These are phyloP conservation scores for Rhinolophus sinicus DNA, from an alignment of 2,113 vertebrate genomes.

Conservation along the genomic window DNA sequence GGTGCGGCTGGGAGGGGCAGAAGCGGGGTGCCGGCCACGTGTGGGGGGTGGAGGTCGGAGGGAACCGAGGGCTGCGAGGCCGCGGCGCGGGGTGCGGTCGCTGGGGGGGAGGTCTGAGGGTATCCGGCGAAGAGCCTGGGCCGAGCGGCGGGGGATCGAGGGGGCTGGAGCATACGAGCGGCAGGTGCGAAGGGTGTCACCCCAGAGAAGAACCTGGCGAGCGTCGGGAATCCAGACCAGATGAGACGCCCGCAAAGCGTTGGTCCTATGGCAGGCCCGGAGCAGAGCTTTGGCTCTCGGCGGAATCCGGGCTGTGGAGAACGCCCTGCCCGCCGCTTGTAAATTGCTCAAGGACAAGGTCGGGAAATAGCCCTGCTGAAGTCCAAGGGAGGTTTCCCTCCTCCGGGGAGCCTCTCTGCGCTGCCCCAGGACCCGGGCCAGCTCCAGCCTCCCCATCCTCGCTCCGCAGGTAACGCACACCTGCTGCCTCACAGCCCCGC, in stretches of 20 bases:
- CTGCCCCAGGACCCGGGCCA: not conserved
- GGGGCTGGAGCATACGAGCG: not conserved
- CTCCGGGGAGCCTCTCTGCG: not conserved
- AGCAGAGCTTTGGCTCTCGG: not conserved
- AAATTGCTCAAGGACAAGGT: conserved; percentile 65
- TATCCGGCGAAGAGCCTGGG: not conserved
- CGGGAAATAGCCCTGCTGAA: not conserved
- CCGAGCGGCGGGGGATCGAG: not conserved
- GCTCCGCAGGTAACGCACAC: conserved; percentile 38
- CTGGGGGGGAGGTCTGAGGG: not conserved
- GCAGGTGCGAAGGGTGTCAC: not conserved
- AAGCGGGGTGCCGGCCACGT: conserved; percentile 56
- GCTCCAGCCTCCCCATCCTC: not conserved
- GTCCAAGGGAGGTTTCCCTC: not conserved
- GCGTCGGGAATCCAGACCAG: not conserved
- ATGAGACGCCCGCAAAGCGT: not conserved
- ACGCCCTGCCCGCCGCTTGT: not conserved
- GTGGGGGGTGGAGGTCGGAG: not conserved
- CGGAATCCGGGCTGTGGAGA: not conserved
- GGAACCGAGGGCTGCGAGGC: not conserved
- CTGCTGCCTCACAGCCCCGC: conserved; percentile 63
- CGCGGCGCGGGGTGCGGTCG: not conserved
- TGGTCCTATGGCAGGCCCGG: not conserved
- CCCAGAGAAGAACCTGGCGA: not conserved
- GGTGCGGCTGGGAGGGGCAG: conserved; percentile 45